phyloP scores from a whole-genome alignment of 2,797 vertebrate genomes.

The Acanthopagrus latus region DNA sequence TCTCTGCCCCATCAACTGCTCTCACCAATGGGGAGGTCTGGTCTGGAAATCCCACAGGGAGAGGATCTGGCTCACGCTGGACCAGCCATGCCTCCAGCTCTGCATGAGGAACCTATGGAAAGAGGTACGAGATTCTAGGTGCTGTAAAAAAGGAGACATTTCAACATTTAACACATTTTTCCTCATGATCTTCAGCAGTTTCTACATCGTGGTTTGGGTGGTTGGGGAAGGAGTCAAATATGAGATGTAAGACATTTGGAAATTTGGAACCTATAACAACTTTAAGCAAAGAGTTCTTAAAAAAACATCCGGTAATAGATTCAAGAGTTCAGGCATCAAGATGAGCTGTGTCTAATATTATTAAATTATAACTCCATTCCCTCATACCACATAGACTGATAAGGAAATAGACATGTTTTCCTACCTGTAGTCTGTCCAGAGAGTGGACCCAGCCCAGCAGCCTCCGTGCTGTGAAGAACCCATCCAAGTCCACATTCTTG shows the following conservation, averaged over 20 bases:
- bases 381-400: background rate
- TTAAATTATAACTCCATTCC: too few species aligned
- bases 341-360: too few species aligned
- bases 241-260: too few species aligned
- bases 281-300: too few species aligned
- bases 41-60: constrained; percentile 76
- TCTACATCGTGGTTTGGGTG: too few species aligned
- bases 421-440: constrained; percentile 86
- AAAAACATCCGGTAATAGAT: too few species aligned
- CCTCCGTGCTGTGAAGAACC: constrained; percentile 87
- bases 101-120: constrained; percentile 86
- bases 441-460: constrained; percentile 89
- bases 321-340: too few species aligned
- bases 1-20: constrained; percentile 72
- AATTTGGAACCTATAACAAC: too few species aligned
- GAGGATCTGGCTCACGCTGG: constrained; percentile 88
- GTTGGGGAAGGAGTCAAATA: too few species aligned
- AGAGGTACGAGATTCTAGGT: background rate
- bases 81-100: constrained; percentile 93
- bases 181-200: background rate
- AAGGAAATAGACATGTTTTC: background rate
- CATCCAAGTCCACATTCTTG: constrained; percentile 91
- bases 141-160: background rate
- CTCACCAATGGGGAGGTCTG: constrained; percentile 80
- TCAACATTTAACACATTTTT: background rate